A percentile compares a stretch with the other conserved stretches of the same genome.
Conservation (phyloP, 2,888 invertebrate species). For the Plagodis dolabraria region DNA sequence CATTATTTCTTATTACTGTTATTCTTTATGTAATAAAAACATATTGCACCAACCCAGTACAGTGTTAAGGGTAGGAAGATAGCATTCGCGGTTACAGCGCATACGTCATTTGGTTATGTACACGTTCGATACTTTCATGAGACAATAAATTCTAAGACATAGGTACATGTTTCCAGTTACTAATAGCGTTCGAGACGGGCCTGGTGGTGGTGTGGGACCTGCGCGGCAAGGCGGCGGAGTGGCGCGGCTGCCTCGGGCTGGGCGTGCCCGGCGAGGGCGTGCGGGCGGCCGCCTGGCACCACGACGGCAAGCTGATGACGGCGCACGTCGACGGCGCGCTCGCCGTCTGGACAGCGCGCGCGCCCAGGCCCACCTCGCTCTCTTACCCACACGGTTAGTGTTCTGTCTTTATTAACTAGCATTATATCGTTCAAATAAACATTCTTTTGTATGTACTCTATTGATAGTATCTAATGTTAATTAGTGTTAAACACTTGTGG, state of each 20-base stretch:
- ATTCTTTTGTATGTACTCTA: too few species aligned
- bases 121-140: too few species aligned
- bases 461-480: too few species aligned
- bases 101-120: too few species aligned
- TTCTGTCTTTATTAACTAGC: neutral
- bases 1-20: too few species aligned
- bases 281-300: constrained; percentile 97
- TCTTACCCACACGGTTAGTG: constrained; percentile 96
- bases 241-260: constrained; percentile 91
- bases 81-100: too few species aligned
- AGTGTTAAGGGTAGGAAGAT: too few species aligned
- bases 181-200: constrained; percentile 98
- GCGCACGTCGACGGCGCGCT: constrained; percentile 98
- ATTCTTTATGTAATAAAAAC: too few species aligned
- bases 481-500: too few species aligned
- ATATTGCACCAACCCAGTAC: too few species aligned
- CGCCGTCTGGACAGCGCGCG: constrained; percentile 95
- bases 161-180: constrained; percentile 86
- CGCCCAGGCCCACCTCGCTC: constrained; percentile 91
- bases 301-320: constrained; percentile 98
- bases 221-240: constrained; percentile 93
- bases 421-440: too few species aligned
- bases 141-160: too few species aligned
- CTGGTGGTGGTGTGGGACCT: constrained; percentile 98
- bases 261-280: constrained; percentile 92